Conservation (phyloP, 2,797 vertebrate genomes). For the Enteromius radiatus region DNA sequence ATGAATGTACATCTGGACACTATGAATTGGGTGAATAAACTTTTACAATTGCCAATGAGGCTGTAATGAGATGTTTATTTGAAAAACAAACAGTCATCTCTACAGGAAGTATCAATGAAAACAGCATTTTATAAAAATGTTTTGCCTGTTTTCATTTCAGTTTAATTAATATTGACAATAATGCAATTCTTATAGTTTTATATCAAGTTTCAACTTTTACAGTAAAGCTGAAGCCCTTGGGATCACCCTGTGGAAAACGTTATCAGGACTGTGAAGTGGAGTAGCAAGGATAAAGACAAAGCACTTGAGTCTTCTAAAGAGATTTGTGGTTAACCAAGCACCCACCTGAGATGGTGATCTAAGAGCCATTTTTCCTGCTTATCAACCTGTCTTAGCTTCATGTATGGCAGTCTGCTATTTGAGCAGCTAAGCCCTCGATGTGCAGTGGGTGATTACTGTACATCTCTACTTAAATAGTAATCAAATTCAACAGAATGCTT, state of each 20-base stretch:
- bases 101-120: conserved; percentile 7
- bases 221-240: conserved; percentile 18
- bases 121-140: too few species aligned
- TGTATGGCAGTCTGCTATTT: background rate
- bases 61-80: conserved; percentile 54
- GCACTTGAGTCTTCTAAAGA: conserved; percentile 29
- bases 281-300: conserved; percentile 27
- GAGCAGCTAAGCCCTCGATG: background rate
- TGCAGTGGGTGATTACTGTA: background rate
- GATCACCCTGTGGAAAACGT: background rate
- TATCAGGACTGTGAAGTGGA: conserved; percentile 19
- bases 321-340: conserved; percentile 41
- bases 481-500: background rate
- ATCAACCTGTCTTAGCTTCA: background rate
- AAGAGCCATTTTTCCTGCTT: conserved; percentile 11
- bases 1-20: conserved; percentile 1
- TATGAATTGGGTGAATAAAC: conserved; percentile 5
- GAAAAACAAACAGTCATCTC: conserved; percentile 39
- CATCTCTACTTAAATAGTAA: background rate
- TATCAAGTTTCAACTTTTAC: conserved; percentile 9
- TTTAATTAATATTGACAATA: background rate
- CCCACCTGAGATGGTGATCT: conserved; percentile 35
- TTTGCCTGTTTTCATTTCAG: conserved; percentile 6
- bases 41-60: conserved; percentile 5
- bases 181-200: background rate